Base-by-base conservation (phyloP, 2,888 invertebrate genomes). In the Microplitis deprimator region DNA sequence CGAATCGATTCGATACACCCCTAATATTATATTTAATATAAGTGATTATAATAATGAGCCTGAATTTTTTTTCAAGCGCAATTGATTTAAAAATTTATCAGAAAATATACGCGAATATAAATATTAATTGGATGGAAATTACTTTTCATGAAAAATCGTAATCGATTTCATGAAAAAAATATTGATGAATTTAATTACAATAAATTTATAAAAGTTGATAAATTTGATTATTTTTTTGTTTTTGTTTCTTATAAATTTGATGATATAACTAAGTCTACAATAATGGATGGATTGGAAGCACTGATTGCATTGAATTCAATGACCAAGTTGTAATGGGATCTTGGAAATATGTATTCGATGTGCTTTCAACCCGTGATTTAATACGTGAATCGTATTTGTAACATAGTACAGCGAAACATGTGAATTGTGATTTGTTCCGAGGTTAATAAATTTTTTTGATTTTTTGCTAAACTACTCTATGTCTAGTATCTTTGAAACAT, bases 401-500 rank as follows among this genome's bases (percentile, higher is more conserved):
- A 72, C 64, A 72, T 61, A 64, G 38, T 38, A 29, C 60, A 20
- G 4, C n/a, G 71, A 64, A 64, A 60, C 17, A 20, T n/a, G 62
- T 74, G 60, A 74, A 68, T 59, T 65, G 17, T 74, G n/a, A 50
- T 59, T 75, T 50, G 20, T 69, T 68, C 41, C 8, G 10, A 5
- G n/a, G 38, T 17, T 67, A 38, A 41, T 10, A 62, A 20, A 40
- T 38, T 64, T 64, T 69, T 65, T 17, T 62, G 71, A 69, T 78
- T 71, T 76, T 77, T 78, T 79, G 69, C 74, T 76, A 77, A 77
- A 70, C 38, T 17, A 40, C 73, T 79, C 74, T 80, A 72, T 79
- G 79, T 82, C 83, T 86, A 88, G 85, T 87, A 85, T 83, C 84
- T 85, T 77, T 87, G 85, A 83, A 85, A 87, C 85, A 88, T 88